phyloP scores from a whole-genome alignment of 2,113 vertebrate genomes.

The Cottus gobio region DNA sequence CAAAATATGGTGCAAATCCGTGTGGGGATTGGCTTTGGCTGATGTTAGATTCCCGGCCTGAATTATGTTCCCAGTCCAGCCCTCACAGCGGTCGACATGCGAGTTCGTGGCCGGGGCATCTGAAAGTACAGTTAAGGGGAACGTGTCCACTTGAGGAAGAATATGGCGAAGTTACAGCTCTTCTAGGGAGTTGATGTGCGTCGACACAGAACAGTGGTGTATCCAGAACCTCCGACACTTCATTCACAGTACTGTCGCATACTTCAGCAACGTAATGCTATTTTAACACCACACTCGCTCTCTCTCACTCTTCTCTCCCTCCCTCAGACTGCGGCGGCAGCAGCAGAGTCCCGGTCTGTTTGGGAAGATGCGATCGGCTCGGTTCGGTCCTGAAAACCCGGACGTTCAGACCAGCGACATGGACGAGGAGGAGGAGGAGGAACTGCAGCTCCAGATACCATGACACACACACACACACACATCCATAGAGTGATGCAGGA shows the following conservation, averaged over 20 bases:
- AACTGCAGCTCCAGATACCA: slow-evolving; percentile 93
- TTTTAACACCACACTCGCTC: neutral
- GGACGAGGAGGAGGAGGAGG: slow-evolving; percentile 92
- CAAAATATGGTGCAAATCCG: no score
- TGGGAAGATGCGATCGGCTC: slow-evolving; percentile 89
- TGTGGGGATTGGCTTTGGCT: neutral
- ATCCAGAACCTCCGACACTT: neutral
- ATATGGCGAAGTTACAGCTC: neutral
- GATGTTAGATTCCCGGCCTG: neutral
- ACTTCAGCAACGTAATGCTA: neutral
- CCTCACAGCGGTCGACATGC: neutral
- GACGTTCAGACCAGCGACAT: slow-evolving; percentile 87
- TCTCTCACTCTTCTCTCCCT: neutral
- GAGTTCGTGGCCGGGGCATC: neutral
- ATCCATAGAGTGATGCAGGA: slow-evolving; percentile 33
- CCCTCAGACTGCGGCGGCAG: slow-evolving; percentile 89
- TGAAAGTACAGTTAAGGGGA: neutral
- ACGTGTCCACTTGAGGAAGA: neutral
- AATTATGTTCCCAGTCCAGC: neutral
- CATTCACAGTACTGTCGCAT: neutral
- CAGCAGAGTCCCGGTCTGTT: slow-evolving; percentile 92
- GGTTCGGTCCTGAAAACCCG: slow-evolving; percentile 87
- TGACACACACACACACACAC: slow-evolving; percentile 70
- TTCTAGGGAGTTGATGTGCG: neutral
- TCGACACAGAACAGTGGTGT: neutral